Evolutionary conservation across 2,113 vertebrate species (phyloP).

Genomic region (Anthoscopus minutus): DNA sequence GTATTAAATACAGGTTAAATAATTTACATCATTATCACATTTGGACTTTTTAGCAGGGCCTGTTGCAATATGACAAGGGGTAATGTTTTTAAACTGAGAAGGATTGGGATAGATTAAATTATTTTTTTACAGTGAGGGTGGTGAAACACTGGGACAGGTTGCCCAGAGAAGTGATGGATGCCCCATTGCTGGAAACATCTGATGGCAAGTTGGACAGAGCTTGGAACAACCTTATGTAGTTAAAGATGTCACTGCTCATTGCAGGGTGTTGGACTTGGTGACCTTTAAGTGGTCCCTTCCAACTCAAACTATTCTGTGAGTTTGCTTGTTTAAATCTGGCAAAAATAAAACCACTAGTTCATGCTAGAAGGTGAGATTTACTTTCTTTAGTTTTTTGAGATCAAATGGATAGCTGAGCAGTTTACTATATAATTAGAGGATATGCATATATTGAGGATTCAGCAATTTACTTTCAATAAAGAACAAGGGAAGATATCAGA

Average conservation of each 20-base stretch:
- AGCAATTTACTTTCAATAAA: not conserved
- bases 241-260: not conserved
- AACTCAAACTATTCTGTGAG: not conserved
- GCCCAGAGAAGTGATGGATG: not conserved
- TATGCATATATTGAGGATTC: not conserved
- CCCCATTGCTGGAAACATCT: not conserved
- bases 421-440: not conserved
- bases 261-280: not conserved
- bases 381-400: not conserved
- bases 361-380: not conserved
- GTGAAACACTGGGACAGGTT: not conserved
- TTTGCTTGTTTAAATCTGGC: not conserved
- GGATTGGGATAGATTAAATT: not conserved
- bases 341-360: not conserved
- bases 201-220: not conserved
- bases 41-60: not conserved
- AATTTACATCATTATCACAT: not conserved
- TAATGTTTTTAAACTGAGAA: not conserved
- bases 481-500: not conserved
- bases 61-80: not conserved
- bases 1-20: not conserved
- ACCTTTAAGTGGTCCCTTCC: not conserved
- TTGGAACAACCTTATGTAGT: not conserved
- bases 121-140: not conserved
- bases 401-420: not conserved